Conservation (phyloP, 1,140 invertebrate genomes). For the Globodera rostochiensis region DNA sequence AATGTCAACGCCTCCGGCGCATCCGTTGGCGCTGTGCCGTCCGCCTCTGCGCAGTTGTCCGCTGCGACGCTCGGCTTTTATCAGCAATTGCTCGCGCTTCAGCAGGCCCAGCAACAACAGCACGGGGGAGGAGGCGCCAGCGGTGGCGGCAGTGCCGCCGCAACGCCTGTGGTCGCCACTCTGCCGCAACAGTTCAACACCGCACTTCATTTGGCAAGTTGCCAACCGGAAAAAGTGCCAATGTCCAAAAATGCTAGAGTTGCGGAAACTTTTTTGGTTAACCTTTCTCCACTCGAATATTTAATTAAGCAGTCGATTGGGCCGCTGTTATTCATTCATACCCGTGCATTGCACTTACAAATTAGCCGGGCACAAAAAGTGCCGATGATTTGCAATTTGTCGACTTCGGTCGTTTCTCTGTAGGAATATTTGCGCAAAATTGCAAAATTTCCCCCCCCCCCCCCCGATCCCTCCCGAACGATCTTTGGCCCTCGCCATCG, state of each 20-base stretch:
- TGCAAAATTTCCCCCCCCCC: too few species aligned
- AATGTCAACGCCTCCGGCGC: background rate
- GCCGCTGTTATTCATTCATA: too few species aligned
- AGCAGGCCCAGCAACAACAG: conserved; percentile 43
- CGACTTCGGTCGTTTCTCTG: too few species aligned
- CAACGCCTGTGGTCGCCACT: conserved; percentile 27
- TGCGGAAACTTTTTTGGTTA: background rate
- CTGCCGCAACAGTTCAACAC: conserved; percentile 39
- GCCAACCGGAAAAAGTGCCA: background rate
- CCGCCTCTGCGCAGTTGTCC: conserved; percentile 17
- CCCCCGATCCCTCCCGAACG: background rate
- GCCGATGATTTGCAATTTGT: too few species aligned
- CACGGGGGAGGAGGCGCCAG: background rate
- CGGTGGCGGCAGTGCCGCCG: background rate
- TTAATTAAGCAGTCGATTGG: too few species aligned
- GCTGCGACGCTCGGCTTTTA: conserved; percentile 30
- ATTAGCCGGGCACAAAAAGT: too few species aligned
- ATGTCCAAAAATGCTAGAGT: background rate
- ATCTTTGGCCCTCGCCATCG: background rate
- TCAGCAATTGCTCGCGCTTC: conserved; percentile 35
- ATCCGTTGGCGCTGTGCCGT: background rate
- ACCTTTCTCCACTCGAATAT: too few species aligned
- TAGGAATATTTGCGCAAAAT: too few species aligned
- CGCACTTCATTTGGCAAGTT: conserved; percentile 34
- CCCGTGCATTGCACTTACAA: too few species aligned